Evolutionary conservation across 1,140 invertebrate species (phyloP), one percentile per base, ranked within the genome.

Genomic region (Meteorus sp.): DNA sequence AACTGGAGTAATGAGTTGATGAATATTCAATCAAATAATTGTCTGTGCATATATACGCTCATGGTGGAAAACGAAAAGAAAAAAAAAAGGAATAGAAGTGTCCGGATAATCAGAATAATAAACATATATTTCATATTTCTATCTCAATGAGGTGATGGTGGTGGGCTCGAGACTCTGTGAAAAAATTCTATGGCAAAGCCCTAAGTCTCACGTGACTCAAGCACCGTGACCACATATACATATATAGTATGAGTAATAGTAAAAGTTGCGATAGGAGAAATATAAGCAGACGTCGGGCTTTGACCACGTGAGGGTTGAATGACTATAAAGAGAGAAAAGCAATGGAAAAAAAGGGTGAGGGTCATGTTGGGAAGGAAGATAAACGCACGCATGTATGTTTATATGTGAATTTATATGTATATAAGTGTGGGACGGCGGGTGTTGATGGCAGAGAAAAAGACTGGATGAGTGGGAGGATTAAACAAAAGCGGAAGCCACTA

Each of bases 191-290:
- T 63, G 57, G 59, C 64, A 66, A 72, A 69, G 67, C 69, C 61
- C 64, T 63, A 64, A 71, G 59, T 78, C 76, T 64, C 76, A 78
- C 76, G 76, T 78, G 76, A 72, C 45, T 72, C 72, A 78, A 59
- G 45, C 58, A 77, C 68, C 76, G 76, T 78, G 76, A 77, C 75
- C 72, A 69, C 70, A 67, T 72, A 66, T 66, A n/a, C n/a, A n/a
- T n/a, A 65, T 39, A 60, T 13, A 15, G 8, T 39, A 39, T 13
- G 35, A 39, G 70, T 60, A 70, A 68, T 71, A 72, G 71, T 68
- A 68, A 67, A 67, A 65, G 60, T 53, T 47, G 52, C 68, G 69
- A 71, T 71, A 72, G 60, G 62, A 59, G 37, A 45, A 35, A n/a
- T n/a, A n/a, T n/a, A n/a, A n/a, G n/a, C 19, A 43, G 56, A 60